Conservation (phyloP, 2,113 vertebrate species). For the Lanius ludovicianus region DNA sequence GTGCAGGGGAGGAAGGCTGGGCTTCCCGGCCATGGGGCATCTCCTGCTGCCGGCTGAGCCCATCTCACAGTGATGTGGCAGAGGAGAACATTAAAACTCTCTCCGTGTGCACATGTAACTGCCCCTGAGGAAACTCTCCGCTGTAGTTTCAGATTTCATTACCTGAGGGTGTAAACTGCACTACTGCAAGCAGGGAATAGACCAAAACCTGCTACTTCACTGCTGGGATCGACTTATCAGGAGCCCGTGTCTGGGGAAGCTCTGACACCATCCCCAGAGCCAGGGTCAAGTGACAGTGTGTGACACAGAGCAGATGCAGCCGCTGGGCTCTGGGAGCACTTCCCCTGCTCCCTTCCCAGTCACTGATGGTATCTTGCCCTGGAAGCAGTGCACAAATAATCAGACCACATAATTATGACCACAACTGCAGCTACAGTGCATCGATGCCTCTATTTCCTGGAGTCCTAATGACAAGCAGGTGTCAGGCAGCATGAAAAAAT, state of each 20-base stretch:
- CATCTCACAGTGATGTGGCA: background rate
- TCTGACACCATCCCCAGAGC: background rate
- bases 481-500: background rate
- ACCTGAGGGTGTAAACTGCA: background rate
- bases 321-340: background rate
- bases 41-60: background rate
- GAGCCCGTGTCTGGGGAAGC: background rate
- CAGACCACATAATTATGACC: background rate
- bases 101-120: accelerated
- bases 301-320: background rate
- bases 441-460: background rate
- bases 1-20: background rate
- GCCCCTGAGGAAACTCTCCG: background rate
- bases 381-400: background rate
- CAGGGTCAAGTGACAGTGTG: accelerated
- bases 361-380: background rate
- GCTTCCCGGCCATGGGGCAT: background rate
- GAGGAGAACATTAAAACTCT: background rate
- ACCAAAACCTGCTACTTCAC: background rate
- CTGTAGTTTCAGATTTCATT: background rate
- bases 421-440: background rate
- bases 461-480: background rate
- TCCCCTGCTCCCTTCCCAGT: background rate
- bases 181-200: accelerated
- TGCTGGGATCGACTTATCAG: background rate